Evolutionary conservation across 2,113 vertebrate genomes (phyloP).

Genomic region (Mohoua ochrocephala): DNA sequence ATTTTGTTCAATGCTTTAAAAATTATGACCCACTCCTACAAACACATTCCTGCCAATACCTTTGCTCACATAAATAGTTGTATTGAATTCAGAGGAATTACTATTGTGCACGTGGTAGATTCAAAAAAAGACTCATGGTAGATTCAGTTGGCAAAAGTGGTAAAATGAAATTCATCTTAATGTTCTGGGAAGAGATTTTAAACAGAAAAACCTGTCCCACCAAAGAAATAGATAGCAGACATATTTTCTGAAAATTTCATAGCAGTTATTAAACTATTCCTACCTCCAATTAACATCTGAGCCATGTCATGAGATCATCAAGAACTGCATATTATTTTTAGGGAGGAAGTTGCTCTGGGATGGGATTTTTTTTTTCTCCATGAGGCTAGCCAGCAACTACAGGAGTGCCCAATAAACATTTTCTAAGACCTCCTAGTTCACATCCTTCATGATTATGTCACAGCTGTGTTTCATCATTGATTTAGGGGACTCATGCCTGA

Average conservation of each 20-base stretch:
- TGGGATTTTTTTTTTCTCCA: neutral
- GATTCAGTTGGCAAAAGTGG: neutral
- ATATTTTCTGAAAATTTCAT: neutral
- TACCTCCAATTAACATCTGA: neutral
- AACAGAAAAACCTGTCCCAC: neutral
- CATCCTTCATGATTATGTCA: neutral
- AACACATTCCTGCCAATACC: neutral
- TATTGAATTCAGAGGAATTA: neutral
- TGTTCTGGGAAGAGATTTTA: neutral
- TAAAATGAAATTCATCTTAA: neutral
- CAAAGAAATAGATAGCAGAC: neutral
- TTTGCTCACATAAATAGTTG: neutral
- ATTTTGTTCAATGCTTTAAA: slow-evolving; percentile 12
- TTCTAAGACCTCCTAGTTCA: neutral
- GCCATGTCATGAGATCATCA: neutral
- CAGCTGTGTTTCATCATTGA: neutral
- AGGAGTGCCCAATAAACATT: neutral
- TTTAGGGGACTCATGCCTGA: neutral
- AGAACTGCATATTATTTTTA: neutral
- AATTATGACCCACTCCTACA: neutral
- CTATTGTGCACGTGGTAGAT: neutral
- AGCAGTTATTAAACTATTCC: neutral
- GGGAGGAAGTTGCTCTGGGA: neutral
- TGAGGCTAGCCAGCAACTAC: neutral
- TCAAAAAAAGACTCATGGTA: neutral